Conservation (phyloP, 2,888 invertebrate genomes). For the Elmis aenea region DNA sequence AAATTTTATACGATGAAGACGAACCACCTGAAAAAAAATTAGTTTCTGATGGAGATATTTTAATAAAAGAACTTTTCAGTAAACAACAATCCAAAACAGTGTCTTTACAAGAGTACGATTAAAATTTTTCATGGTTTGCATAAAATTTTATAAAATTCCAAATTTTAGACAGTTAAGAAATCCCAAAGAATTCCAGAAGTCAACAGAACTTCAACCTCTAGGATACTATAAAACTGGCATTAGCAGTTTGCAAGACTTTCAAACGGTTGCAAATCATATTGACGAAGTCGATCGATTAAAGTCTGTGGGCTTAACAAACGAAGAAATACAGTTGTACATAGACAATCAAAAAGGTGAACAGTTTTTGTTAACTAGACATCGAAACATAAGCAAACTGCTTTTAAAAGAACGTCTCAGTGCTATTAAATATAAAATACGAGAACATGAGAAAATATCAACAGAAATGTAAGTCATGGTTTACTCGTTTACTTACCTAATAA, state of each 20-base stretch:
- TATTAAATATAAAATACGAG: constrained; percentile 19
- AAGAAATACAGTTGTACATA: constrained; percentile 51
- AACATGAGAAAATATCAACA: constrained; percentile 5
- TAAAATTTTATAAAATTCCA: constrained; percentile 4
- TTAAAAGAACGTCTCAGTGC: constrained; percentile 20
- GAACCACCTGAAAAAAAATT: constrained; percentile 35
- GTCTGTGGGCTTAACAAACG: constrained; percentile 47
- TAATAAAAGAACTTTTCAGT: constrained; percentile 38
- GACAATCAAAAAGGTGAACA: constrained; percentile 47
- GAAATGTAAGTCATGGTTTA: constrained; percentile 6
- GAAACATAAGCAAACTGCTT: constrained; percentile 30
- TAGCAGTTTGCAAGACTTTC: constrained; percentile 47
- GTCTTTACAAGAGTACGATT: constrained; percentile 35
- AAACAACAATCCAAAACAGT: constrained; percentile 38
- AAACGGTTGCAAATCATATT: constrained; percentile 43
- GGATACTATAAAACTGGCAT: constrained; percentile 45
- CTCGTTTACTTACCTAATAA: too few species aligned
- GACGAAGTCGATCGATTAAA: constrained; percentile 48
- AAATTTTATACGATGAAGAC: constrained; percentile 18
- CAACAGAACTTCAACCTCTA: constrained; percentile 29
- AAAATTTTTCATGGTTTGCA: constrained; percentile 2
- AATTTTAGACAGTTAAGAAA: constrained; percentile 25
- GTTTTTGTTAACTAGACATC: constrained; percentile 32
- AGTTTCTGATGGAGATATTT: constrained; percentile 37
- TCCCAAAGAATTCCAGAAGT: constrained; percentile 26